These are phyloP conservation scores for Eulemur macaco DNA, from an alignment of 2,113 vertebrate genomes.

Conservation along the genomic window DNA sequence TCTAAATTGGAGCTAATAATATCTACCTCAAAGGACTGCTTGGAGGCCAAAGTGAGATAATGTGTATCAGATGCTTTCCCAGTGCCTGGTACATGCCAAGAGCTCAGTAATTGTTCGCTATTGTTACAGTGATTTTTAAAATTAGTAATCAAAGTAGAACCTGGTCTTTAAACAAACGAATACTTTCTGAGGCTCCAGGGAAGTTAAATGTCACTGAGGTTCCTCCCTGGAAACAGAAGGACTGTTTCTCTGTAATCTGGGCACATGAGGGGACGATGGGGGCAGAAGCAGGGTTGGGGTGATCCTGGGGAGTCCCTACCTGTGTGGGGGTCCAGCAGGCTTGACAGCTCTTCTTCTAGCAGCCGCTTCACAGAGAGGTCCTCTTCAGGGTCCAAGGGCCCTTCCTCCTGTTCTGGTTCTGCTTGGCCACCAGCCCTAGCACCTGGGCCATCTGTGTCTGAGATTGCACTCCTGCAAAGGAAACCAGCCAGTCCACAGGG, in stretches of 20 bases:
- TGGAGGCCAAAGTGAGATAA: not conserved
- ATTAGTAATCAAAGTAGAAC: not conserved
- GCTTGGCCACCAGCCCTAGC: conserved; percentile 91
- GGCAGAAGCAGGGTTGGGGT: not conserved
- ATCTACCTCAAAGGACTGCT: not conserved
- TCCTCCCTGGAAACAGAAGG: not conserved
- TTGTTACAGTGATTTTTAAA: conserved; percentile 15
- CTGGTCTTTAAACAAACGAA: conserved; percentile 2
- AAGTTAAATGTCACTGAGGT: not conserved
- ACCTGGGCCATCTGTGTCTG: conserved; percentile 90
- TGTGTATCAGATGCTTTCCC: not conserved
- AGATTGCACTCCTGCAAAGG: conserved; percentile 84
- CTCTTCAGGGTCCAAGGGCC: conserved; percentile 87
- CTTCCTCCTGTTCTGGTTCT: conserved; percentile 90
- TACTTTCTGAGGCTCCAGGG: not conserved
- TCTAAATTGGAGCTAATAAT: not conserved
- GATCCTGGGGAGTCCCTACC: conserved; percentile 79
- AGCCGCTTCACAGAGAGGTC: conserved; percentile 89
- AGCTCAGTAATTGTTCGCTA: not conserved
- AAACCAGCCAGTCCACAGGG: not conserved
- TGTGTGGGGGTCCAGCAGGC: conserved; percentile 86
- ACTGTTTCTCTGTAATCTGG: not conserved
- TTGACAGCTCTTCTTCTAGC: conserved; percentile 90
- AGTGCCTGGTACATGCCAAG: not conserved
- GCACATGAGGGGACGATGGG: not conserved